Evolutionary conservation across 1,140 invertebrate species (phyloP).

Genomic region (Conus ventricosus): DNA sequence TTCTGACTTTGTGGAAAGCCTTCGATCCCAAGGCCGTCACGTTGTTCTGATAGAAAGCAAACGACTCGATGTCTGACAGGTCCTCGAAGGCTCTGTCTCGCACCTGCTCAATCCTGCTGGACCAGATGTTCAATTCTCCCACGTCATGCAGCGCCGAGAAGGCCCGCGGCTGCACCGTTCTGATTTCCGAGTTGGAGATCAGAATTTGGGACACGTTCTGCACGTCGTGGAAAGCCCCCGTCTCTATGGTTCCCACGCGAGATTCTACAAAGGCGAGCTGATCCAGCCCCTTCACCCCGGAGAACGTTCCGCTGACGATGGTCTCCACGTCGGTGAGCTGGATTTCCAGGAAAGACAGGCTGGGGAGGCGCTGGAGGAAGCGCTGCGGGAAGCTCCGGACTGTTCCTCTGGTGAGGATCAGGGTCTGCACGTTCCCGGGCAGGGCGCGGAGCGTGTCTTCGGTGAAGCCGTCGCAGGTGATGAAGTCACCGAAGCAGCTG

Average conservation of each 20-base stretch:
- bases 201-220: not conserved
- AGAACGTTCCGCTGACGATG: not conserved
- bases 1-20: not conserved
- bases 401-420: not conserved
- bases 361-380: not conserved
- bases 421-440: not conserved
- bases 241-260: not conserved
- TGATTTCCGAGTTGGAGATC: not conserved
- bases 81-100: not conserved
- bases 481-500: not conserved
- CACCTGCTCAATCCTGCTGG: not conserved
- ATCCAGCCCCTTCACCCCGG: not conserved
- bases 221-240: not conserved
- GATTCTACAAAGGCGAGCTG: not conserved
- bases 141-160: not conserved
- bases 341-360: not conserved
- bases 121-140: not conserved
- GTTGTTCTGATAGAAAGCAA: not conserved
- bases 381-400: not conserved
- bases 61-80: not conserved
- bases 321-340: not conserved
- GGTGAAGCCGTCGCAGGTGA: not conserved
- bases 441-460: not conserved
- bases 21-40: not conserved
- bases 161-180: not conserved